Evolutionary conservation across 2,797 vertebrate genomes (phyloP), one percentile per base, ranked within the genome.

Genomic region (Sebastes vulpes): DNA sequence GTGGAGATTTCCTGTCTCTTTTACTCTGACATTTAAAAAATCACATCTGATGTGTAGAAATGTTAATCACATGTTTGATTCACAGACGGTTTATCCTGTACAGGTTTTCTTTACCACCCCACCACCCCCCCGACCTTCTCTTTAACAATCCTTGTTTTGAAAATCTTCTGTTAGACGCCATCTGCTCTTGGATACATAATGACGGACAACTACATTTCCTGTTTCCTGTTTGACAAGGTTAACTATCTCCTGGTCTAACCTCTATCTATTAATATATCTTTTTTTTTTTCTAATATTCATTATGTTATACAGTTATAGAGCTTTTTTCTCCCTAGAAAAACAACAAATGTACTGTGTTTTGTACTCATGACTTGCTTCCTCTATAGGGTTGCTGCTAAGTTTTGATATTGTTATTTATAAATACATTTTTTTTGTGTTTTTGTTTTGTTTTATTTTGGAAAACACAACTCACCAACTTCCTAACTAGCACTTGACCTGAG

Each of bases 361-460:
- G 84, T 89, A 75, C 86, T 95, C 86, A 94, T 86, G 48, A 91
- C 93, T 89, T 96, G 92, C 95, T 96, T 96, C 92, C 95, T 92
- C 95, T 93, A 25, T 93, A 96, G 94, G 94, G 88, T 78, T 86
- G 86, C 92, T 77, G 86, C 81, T 69, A 73, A 66, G 46, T 88
- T 88, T 61, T 77, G 42, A 66, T 46, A 64, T 60, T 90, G 77
- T 87, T 81, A 53, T 66, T 29, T 92, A 76, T 87, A 79, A 70
- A 89, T 86, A 69, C 75, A 81, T 84, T 84, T 38, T 61, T 38
- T 63, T 32, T 94, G 82, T 92, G 75, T 77, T 92, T 92, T 88
- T 84, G 82, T 84, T 84, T 52, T 38, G 14, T 78, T 58, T 85
- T 77, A 75, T 88, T 90, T 87, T 93, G 89, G 88, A 93, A 93